Evolutionary conservation across 2,888 invertebrate genomes (phyloP), one percentile per base, ranked within the genome.

Genomic region (Hypselothyrea guttata): DNA sequence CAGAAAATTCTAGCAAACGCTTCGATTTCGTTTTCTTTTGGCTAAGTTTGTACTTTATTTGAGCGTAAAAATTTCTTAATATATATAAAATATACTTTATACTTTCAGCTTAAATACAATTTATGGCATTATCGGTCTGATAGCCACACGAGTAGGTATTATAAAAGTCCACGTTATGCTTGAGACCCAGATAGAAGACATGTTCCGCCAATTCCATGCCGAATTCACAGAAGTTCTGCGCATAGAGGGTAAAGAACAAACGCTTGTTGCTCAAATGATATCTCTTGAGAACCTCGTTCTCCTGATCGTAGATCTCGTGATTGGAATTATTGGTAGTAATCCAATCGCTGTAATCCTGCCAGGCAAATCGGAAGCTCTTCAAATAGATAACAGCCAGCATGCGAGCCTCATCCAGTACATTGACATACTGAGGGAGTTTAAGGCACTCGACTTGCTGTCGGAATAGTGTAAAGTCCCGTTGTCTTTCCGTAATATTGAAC

Each of bases 141-240:
- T 70, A 75, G 1, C 84, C 84, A 49, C 89, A 89, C 0, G 81
- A 75, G 40, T 88, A 89, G 0, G 70, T 78, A 5, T 61, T 59
- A n/a, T 66, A 75, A 16, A 88, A 89, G 30, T 89, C 88, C 0
- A 30, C 41, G 44, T 84, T 88, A 54, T 87, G 83, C 37, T 86
- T 86, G 4, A 88, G 59, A 0, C 89, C 89, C 48, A 89, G 54
- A 55, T 82, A 89, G 57, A 89, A 89, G 1, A 89, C 81, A 56
- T 84, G 81, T 22, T 89, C 89, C 0, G 89, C 88, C 40, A 89
- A 58, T 27, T 87, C 85, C 45, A 86, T 87, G 41, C 89, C 89
- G 54, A 89, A 89, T 18, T 89, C 87, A 44, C 89, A 89, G 49
- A 89, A 89, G 35, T 88, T 89, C 55, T 89, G 89, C 0, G 86